Percentiles rank a stretch among this genome's conserved stretches.
Conservation (phyloP, 2,113 vertebrate genomes). For the Nothoprocta pentlandii region DNA sequence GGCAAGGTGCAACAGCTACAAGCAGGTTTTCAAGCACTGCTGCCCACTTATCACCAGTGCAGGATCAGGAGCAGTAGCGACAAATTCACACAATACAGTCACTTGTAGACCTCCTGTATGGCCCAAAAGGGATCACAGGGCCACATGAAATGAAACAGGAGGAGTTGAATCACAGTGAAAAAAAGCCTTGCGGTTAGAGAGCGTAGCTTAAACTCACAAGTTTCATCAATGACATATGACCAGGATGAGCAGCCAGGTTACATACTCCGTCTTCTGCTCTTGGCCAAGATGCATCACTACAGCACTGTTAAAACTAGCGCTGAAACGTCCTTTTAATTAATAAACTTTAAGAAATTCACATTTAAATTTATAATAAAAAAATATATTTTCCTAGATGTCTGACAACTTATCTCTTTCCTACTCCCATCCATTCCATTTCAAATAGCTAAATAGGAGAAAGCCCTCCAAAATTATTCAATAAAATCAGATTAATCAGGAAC, state of each 20-base stretch:
- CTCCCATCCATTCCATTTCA: background rate
- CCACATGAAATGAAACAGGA: too few species aligned
- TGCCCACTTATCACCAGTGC: background rate
- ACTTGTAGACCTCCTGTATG: too few species aligned
- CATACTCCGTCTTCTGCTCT: background rate
- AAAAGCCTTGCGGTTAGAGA: too few species aligned
- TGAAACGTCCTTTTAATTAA: background rate
- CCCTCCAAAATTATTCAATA: background rate
- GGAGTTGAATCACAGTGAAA: too few species aligned
- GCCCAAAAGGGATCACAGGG: too few species aligned
- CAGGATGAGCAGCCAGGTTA: rapidly evolving
- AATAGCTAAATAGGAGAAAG: background rate
- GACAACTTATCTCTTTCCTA: background rate
- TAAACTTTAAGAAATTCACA: too few species aligned
- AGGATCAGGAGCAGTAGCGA: background rate
- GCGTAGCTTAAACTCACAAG: rapidly evolving
- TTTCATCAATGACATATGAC: rapidly evolving
- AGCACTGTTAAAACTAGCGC: background rate
- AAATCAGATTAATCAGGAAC: background rate
- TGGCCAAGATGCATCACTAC: background rate
- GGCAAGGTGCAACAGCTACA: background rate
- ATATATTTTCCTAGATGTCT: background rate
- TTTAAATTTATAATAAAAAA: too few species aligned
- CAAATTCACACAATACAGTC: too few species aligned
- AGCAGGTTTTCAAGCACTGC: too few species aligned